Conservation (phyloP, 1,140 invertebrate genomes). For the Mesaphorura yosii region DNA sequence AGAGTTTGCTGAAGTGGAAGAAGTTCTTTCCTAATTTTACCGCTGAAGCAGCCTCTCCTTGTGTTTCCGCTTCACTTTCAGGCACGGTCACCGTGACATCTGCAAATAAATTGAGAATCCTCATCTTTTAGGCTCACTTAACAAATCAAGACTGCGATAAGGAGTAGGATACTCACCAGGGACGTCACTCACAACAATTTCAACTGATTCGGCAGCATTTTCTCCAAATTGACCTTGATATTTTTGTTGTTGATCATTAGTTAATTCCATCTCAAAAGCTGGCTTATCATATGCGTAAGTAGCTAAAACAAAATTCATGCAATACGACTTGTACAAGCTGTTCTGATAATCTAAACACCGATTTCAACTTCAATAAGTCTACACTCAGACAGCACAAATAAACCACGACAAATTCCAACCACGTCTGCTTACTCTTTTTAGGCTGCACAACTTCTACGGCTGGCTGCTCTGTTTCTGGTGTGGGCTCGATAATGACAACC, state of each 20-base stretch:
- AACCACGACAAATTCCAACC: constrained; percentile 13
- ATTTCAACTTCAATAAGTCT: not conserved
- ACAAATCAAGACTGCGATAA: not conserved
- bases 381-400: not conserved
- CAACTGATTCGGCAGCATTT: constrained; percentile 13
- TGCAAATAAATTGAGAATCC: not conserved
- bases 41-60: too few species aligned
- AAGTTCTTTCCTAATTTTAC: too few species aligned
- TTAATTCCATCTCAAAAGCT: constrained; percentile 59
- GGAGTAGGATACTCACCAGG: constrained; percentile 19
- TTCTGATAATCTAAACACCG: too few species aligned
- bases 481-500: constrained; percentile 41
- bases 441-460: too few species aligned
- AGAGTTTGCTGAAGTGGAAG: too few species aligned
- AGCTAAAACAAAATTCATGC: constrained; percentile 9
- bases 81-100: not conserved
- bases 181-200: constrained; percentile 23
- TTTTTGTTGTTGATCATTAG: constrained; percentile 55
- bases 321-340: constrained; percentile 4
- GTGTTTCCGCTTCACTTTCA: too few species aligned
- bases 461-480: constrained; percentile 36
- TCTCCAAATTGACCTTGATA: constrained; percentile 57
- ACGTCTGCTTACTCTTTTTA: not conserved
- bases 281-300: constrained; percentile 11
- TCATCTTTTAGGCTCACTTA: not conserved